Evolutionary conservation across 2,888 invertebrate genomes (phyloP), one percentile per base, ranked within the genome.

Genomic region (Drosophila flavopinicola): DNA sequence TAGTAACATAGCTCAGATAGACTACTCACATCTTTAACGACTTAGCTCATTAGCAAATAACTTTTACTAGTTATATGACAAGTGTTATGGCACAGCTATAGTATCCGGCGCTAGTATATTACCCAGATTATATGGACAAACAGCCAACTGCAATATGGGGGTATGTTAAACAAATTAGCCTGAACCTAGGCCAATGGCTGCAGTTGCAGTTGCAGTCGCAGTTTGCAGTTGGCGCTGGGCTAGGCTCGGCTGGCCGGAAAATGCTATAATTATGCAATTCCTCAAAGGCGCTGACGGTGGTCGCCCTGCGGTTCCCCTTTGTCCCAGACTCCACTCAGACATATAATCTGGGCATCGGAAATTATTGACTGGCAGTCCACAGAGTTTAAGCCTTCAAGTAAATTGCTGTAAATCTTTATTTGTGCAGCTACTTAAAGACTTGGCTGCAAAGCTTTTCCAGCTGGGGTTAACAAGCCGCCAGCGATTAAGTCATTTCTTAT

Each of bases 181-280:
- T 47, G 65, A 64, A 48, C 80, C 82, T 64, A 47, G 57, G 51
- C 67, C 60, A 59, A 54, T 60, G 56, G 47, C 39, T 32, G 42
- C 15, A 47, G 24, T 30, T 30, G 20, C 11, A 45, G 20, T 20
- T 25, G 37, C 17, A 15, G 24, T 20, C 4, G 20, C 20, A 20
- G 20, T 20, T 20, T 20, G 20, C 20, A 20, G 24, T 37, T 24
- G 42, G 17, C 5, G 48, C 17, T 17, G 47, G 45, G 25, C 49
- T 68, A 41, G 56, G 48, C 42, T 66, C 35, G 66, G 47, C 60
- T 35, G 68, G 37, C 60, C 59, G 78, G 72, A 70, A 87, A 86
- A 85, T 78, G 82, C 83, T 89, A 88, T 90, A 90, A 90, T 89
- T 89, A 88, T 88, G 87, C 82, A 88, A 90, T 88, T 88, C 84